phyloP scores from a whole-genome alignment of 1,140 invertebrate species.

The Lethrus apterus region DNA sequence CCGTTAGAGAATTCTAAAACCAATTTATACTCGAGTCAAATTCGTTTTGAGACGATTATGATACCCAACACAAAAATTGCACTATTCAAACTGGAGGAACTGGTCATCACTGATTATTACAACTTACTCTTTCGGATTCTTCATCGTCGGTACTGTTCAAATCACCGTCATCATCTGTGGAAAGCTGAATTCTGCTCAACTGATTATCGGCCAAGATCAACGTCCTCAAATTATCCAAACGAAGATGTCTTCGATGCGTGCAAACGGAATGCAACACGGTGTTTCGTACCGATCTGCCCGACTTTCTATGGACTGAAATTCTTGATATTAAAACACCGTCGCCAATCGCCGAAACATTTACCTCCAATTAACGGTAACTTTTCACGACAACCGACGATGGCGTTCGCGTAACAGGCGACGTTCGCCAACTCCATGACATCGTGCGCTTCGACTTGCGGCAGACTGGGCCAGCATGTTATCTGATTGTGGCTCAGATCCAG shows the following conservation, averaged over 20 bases:
- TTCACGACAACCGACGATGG: slow-evolving; percentile 26
- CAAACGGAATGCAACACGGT: slow-evolving; percentile 76
- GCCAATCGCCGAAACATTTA: slow-evolving; percentile 25
- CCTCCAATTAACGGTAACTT: slow-evolving; percentile 42
- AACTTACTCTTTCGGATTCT: slow-evolving; percentile 49
- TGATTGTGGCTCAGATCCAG: slow-evolving; percentile 91
- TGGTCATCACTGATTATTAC: background rate
- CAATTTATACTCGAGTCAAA: background rate
- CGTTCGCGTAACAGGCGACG: slow-evolving; percentile 53
- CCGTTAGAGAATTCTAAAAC: slow-evolving; percentile 30
- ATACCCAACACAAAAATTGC: too few species aligned
- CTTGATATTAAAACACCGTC: background rate
- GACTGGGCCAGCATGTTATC: slow-evolving; percentile 79
- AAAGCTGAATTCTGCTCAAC: slow-evolving; percentile 67
- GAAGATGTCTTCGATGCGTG: slow-evolving; percentile 70
- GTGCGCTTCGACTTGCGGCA: slow-evolving; percentile 60
- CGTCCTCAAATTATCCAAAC: slow-evolving; percentile 73
- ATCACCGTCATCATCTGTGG: slow-evolving; percentile 62
- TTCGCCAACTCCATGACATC: slow-evolving; percentile 54
- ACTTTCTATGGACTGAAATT: background rate
- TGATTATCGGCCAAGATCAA: slow-evolving; percentile 81
- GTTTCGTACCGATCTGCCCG: slow-evolving; percentile 52
- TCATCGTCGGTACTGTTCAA: slow-evolving; percentile 46
- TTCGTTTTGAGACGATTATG: too few species aligned
- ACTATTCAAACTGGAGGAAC: background rate